Conservation (phyloP, 2,797 vertebrate species). For the Gallirallus australis region DNA sequence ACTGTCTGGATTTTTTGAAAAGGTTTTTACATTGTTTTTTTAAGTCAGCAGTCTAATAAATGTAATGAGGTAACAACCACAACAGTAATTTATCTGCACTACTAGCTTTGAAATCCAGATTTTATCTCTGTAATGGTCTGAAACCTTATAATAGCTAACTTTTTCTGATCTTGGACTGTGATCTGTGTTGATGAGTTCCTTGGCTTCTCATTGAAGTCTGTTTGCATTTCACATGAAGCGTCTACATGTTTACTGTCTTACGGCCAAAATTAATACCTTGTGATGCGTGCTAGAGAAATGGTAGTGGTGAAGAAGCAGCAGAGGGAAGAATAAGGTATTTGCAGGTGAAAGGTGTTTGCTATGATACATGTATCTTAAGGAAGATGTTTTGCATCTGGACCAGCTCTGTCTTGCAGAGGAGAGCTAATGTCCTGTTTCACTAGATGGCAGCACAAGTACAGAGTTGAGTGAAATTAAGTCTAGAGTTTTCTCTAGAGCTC, state of each 20-base stretch:
- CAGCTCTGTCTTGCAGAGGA: not conserved
- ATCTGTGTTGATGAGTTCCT: not conserved
- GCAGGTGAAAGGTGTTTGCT: not conserved
- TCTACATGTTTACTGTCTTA: not conserved
- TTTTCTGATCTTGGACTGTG: not conserved
- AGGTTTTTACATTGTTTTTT: not conserved
- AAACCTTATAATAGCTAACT: not conserved
- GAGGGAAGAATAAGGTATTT: not conserved
- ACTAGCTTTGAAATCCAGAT: not conserved
- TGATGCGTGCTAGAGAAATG: not conserved
- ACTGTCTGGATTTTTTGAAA: not conserved
- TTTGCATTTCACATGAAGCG: not conserved
- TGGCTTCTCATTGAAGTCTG: not conserved
- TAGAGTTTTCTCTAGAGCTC: not conserved
- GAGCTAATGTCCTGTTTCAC: not conserved
- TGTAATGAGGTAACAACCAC: not conserved
- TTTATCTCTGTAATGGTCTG: not conserved
- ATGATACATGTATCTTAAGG: not conserved
- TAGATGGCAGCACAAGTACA: conserved; percentile 62
- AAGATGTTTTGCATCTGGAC: not conserved
- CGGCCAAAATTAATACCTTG: not conserved
- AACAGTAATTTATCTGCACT: not conserved
- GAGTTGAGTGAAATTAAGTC: not conserved
- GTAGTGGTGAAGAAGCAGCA: not conserved
- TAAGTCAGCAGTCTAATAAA: not conserved